Conservation (phyloP, 2,888 invertebrate genomes). For the Tenthredo scrophulariae region DNA sequence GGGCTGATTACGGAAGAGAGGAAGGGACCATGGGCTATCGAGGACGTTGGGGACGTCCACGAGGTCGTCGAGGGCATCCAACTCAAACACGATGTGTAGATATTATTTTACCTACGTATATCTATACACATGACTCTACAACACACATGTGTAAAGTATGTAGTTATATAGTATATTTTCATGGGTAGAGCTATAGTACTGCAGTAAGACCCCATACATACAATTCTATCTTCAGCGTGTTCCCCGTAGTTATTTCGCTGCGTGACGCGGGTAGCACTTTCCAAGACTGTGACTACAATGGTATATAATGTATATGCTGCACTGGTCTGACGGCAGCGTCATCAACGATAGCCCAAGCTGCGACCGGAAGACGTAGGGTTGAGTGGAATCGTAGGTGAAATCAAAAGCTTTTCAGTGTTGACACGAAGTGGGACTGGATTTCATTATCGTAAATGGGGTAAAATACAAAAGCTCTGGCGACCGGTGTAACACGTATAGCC, state of each 20-base stretch:
- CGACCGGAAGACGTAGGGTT: conserved; percentile 14
- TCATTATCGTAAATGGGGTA: conserved; percentile 50
- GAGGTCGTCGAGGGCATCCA: conserved; percentile 28
- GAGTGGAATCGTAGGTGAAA: conserved; percentile 48
- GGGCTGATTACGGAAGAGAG: conserved; percentile 40
- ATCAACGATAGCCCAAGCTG: conserved; percentile 42
- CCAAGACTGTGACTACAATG: conserved; percentile 40
- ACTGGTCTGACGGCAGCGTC: conserved; percentile 32
- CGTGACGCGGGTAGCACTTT: conserved; percentile 45
- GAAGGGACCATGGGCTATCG: conserved; percentile 10
- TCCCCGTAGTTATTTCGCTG: conserved; percentile 49
- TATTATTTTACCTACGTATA: not conserved
- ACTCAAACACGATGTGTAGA: conserved; percentile 1
- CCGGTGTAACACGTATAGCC: conserved; percentile 43
- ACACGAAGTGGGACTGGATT: conserved; percentile 47
- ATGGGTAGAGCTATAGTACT: not conserved
- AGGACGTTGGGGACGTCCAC: not conserved
- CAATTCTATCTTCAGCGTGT: conserved; percentile 8
- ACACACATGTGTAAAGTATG: not conserved
- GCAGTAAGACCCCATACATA: not conserved
- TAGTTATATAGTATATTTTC: not conserved
- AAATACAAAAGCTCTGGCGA: conserved; percentile 48
- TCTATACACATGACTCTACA: not conserved
- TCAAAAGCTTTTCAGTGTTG: conserved; percentile 53
- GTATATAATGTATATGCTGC: conserved; percentile 2